These are phyloP conservation scores for Drosophila tanythrix DNA, from an alignment of 2,888 invertebrate species.

Conservation along the genomic window DNA sequence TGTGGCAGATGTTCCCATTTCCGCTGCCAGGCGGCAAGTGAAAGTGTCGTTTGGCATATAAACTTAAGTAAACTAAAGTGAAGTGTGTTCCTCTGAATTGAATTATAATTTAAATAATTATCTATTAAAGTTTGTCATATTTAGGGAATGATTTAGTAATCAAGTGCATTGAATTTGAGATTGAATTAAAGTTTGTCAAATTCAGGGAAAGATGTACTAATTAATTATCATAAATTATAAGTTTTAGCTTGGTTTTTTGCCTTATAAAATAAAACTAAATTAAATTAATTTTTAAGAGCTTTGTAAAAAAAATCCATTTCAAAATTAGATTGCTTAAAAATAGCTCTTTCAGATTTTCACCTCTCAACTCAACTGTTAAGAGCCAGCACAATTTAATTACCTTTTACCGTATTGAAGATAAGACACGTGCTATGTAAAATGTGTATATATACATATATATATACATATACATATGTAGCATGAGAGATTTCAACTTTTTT, in stretches of 20 bases:
- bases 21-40: slow-evolving; percentile 42
- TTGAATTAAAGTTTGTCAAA: no score
- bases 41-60: slow-evolving; percentile 31
- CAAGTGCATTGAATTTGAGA: neutral
- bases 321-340: neutral
- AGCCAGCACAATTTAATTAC: neutral
- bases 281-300: no score
- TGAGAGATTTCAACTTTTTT: slow-evolving; percentile 18
- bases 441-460: neutral
- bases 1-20: slow-evolving; percentile 58
- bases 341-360: neutral
- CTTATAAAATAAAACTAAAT: no score
- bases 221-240: no score
- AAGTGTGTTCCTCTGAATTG: neutral
- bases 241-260: no score
- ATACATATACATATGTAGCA: neutral
- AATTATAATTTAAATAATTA: slow-evolving; percentile 1
- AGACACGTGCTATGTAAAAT: neutral
- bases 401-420: neutral
- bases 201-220: no score
- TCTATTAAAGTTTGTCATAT: neutral
- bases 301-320: neutral
- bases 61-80: neutral
- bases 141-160: neutral
- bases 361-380: neutral